Evolutionary conservation across 1,140 invertebrate genomes (phyloP).

Genomic region (Scylla paramamosain): DNA sequence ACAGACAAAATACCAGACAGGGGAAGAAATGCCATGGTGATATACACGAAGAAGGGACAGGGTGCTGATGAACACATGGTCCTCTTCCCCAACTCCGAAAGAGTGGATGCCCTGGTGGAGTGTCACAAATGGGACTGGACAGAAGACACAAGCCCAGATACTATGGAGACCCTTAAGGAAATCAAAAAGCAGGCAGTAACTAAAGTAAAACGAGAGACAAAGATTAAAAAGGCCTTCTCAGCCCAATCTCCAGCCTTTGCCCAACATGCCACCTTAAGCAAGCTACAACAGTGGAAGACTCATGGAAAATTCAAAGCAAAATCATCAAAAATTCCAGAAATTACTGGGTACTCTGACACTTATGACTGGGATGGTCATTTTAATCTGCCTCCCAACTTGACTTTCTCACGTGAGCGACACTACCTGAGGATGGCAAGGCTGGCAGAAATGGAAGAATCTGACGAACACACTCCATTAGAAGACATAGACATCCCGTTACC

Average conservation of each 20-base stretch:
- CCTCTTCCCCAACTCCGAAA: neutral
- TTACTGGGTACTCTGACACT: neutral
- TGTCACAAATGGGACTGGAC: neutral
- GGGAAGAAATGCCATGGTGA: neutral
- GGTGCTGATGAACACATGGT: neutral
- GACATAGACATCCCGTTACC: neutral
- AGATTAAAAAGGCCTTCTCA: neutral
- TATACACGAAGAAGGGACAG: neutral
- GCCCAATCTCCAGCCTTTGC: too few species aligned
- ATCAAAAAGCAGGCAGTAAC: neutral
- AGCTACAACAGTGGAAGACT: neutral
- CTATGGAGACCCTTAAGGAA: neutral
- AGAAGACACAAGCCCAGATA: neutral
- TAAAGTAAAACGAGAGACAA: neutral
- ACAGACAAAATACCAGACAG: neutral
- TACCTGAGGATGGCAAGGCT: neutral
- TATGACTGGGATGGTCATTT: neutral
- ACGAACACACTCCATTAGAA: neutral
- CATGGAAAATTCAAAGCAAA: neutral
- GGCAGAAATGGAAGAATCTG: neutral
- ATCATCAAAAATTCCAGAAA: neutral
- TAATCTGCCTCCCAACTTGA: neutral
- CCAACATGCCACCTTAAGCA: neutral
- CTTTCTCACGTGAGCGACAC: neutral
- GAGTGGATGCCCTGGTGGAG: neutral